Conservation (phyloP, 2,888 invertebrate species). For the Drosophila anomelani region DNA sequence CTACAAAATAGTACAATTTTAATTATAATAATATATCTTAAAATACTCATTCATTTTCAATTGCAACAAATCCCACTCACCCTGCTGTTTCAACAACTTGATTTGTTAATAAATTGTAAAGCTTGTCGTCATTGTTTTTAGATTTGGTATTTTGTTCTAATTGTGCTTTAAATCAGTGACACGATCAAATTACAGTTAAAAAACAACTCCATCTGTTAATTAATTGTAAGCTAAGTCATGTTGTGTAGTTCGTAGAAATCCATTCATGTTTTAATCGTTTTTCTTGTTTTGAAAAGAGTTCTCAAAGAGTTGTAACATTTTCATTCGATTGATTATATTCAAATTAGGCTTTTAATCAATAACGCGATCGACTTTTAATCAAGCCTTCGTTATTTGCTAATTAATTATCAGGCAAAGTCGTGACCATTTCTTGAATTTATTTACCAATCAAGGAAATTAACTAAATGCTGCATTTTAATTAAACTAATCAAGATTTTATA, state of each 20-base stretch:
- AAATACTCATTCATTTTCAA: background rate
- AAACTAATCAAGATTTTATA: background rate
- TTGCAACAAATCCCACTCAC: too few relatives aligned
- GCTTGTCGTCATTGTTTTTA: conserved; percentile 3
- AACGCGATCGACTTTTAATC: conserved; percentile 4
- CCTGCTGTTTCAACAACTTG: background rate
- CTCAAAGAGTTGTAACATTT: background rate
- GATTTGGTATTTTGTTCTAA: conserved; percentile 17
- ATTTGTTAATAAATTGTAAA: conserved; percentile 33
- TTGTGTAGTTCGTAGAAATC: conserved; percentile 11
- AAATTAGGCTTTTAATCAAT: conserved; percentile 17
- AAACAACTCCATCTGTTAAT: conserved; percentile 30
- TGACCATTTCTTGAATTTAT: conserved; percentile 4
- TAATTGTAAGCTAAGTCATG: conserved; percentile 31
- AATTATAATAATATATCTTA: background rate
- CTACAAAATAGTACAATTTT: background rate
- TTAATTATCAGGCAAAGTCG: conserved; percentile 11
- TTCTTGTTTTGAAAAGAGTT: conserved; percentile 1
- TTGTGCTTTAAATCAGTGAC: conserved; percentile 22
- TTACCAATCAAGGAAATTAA: conserved; percentile 6
- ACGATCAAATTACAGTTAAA: conserved; percentile 16
- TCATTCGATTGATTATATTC: conserved; percentile 7
- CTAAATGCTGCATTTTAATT: background rate
- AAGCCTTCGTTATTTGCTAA: conserved; percentile 17
- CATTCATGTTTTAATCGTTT: background rate